Evolutionary conservation across 1,140 invertebrate genomes (phyloP).

Genomic region (Aphelinus atriplicis): DNA sequence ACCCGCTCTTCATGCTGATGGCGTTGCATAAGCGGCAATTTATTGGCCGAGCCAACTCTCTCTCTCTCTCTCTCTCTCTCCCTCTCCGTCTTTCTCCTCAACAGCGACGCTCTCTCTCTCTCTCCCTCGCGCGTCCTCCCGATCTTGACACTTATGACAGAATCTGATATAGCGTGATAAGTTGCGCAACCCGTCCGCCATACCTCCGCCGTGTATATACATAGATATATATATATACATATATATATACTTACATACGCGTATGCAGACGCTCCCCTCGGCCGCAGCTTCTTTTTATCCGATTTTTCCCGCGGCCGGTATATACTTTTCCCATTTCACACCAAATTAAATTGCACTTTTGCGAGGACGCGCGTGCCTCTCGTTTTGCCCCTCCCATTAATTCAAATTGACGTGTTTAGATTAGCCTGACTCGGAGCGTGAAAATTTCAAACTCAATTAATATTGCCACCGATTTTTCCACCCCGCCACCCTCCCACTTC

Average conservation of each 20-base stretch:
- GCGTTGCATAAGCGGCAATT: constrained; percentile 30
- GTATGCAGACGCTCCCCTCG: background rate
- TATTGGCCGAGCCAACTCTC: constrained; percentile 1
- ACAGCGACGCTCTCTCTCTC: too few species aligned
- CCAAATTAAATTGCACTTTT: constrained; percentile 4
- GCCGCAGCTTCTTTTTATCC: constrained; percentile 4
- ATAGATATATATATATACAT: background rate
- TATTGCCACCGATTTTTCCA: too few species aligned
- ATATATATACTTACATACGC: too few species aligned
- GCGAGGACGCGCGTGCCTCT: background rate
- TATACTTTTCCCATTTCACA: background rate
- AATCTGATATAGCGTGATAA: constrained; percentile 31
- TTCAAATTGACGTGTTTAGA: constrained; percentile 1
- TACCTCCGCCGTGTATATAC: constrained; percentile 11
- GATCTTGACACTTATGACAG: constrained; percentile 32
- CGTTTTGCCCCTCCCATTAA: background rate
- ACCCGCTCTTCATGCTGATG: constrained; percentile 6
- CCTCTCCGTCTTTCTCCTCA: background rate
- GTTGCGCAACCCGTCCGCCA: constrained; percentile 20
- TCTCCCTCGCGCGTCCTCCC: background rate
- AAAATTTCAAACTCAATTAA: too few species aligned
- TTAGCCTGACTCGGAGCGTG: background rate
- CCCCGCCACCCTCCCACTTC: too few species aligned
- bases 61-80: background rate
- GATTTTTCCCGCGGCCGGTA: background rate